Evolutionary conservation across 2,888 invertebrate genomes (phyloP).

Genomic region (Ormyrus labotus): DNA sequence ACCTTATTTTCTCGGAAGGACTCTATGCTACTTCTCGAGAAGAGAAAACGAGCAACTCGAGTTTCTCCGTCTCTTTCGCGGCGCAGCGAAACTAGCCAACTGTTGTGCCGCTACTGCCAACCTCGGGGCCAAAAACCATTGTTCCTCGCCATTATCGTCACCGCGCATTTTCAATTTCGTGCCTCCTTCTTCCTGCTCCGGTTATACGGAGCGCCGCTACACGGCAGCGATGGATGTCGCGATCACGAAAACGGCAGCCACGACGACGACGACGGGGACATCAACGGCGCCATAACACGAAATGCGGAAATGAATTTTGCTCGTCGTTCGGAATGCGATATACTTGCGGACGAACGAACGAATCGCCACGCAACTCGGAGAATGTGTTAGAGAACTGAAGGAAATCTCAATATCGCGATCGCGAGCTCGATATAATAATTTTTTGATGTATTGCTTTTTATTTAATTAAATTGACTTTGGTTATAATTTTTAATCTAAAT

Average conservation of each 20-base stretch:
- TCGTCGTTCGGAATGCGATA: slow-evolving; percentile 39
- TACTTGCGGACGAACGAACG: neutral
- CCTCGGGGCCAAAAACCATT: slow-evolving; percentile 15
- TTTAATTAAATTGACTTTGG: too few relatives aligned
- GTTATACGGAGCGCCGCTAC: neutral
- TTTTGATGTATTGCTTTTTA: too few relatives aligned
- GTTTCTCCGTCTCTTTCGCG: slow-evolving; percentile 11
- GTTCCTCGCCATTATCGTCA: slow-evolving; percentile 22
- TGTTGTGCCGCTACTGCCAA: slow-evolving; percentile 18
- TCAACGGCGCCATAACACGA: slow-evolving; percentile 32
- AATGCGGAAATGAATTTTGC: slow-evolving; percentile 42
- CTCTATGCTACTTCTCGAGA: neutral
- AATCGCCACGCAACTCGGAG: slow-evolving; percentile 16
- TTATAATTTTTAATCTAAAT: too few relatives aligned
- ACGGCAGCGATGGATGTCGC: slow-evolving; percentile 22
- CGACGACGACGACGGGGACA: neutral
- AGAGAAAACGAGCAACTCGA: slow-evolving; percentile 8
- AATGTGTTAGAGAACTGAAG: slow-evolving; percentile 1
- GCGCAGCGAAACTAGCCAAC: slow-evolving; percentile 34
- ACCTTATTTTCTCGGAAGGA: slow-evolving; percentile 27
- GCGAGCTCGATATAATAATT: neutral
- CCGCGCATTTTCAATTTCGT: slow-evolving; percentile 42
- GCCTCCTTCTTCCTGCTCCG: neutral
- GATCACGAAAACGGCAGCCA: slow-evolving; percentile 47
- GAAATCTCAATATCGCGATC: slow-evolving; percentile 16